phyloP scores from a whole-genome alignment of 1,140 invertebrate genomes.

The Portunus trituberculatus region DNA sequence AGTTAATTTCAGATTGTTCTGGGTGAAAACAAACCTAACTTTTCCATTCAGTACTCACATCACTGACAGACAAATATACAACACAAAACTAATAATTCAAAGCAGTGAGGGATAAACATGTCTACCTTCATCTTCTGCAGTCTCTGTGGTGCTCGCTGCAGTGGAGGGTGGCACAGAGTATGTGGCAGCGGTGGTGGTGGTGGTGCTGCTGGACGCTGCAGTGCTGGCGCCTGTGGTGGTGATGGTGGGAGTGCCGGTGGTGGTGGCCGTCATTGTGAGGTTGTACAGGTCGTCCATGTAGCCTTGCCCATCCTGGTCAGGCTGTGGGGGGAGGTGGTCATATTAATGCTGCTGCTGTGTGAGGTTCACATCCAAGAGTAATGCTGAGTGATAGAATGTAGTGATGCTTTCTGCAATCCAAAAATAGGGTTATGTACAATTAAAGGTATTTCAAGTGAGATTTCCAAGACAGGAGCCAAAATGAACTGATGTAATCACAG shows the following conservation, averaged over 20 bases:
- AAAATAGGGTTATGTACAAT: too few relatives aligned
- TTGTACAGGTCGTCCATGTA: constrained; percentile 32
- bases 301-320: constrained; percentile 17
- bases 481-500: too few relatives aligned
- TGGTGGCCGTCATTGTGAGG: constrained; percentile 49
- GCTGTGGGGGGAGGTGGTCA: constrained; percentile 36
- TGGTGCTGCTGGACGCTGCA: not conserved
- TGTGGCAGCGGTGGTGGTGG: constrained; percentile 21
- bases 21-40: too few relatives aligned
- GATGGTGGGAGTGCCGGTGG: constrained; percentile 5
- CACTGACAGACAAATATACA: not conserved
- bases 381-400: too few relatives aligned
- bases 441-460: too few relatives aligned
- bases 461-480: too few relatives aligned
- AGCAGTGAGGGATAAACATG: not conserved
- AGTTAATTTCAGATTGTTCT: too few relatives aligned
- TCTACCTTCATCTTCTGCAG: constrained; percentile 50
- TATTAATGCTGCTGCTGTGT: too few relatives aligned
- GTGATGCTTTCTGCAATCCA: too few relatives aligned
- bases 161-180: not conserved
- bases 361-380: too few relatives aligned
- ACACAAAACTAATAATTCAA: not conserved
- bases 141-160: constrained; percentile 34
- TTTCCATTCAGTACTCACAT: not conserved
- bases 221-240: constrained; percentile 29